Evolutionary conservation across 1,140 invertebrate species (phyloP), one percentile per base, ranked within the genome.

Genomic region (Diorhabda elongata): DNA sequence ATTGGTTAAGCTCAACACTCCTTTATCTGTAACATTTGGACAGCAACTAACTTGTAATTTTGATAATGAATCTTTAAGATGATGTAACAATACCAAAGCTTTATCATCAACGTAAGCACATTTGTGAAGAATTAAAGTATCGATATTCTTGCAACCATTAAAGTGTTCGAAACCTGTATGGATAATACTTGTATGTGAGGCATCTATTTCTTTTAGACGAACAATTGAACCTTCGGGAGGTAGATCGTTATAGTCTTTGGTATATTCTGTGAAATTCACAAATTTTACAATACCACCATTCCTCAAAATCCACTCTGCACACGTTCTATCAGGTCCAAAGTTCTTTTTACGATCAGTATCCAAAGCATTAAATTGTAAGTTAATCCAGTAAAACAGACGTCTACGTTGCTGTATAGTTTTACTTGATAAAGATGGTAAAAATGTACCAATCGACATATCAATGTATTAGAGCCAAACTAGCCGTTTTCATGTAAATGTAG

Each of bases 251-350:
- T 93, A 95, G 82, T 95, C 89, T 44, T 73, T 79, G 2, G 89
- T 71, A 77, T 81, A 87, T 61, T 85, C 77, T 47, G 81, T 73
- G 8, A 78, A 77, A 63, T 83, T 83, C 73, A 83, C 84, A 88
- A 89, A 94, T 75, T 86, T 88, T 2, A 95, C 85, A 68, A 83
- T 81, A 26, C 91, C 94, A 7, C 94, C 94, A 83, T 93, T 94
- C 76, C 88, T 82, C 58, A 95, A 79, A 7, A 96, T 83, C 95
- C 95, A 97, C 83, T 97, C 94, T 3, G 94, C 92, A 84, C 93
- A 95, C 9, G 91, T 90, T 76, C 89, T 78, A 80, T 97, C 93
- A 3, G 94, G 87, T 2, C 95, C 95, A 68, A 94, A 84, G 74
- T 85, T 80, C 79, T 90, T 87, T 45, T 94, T 85, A 73, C 93